A percentile compares a stretch with the other conserved stretches of the same genome.
These are phyloP conservation scores for Kuschelorhynchus macadamiae DNA, from an alignment of 2,888 invertebrate species.

Conservation along the genomic window DNA sequence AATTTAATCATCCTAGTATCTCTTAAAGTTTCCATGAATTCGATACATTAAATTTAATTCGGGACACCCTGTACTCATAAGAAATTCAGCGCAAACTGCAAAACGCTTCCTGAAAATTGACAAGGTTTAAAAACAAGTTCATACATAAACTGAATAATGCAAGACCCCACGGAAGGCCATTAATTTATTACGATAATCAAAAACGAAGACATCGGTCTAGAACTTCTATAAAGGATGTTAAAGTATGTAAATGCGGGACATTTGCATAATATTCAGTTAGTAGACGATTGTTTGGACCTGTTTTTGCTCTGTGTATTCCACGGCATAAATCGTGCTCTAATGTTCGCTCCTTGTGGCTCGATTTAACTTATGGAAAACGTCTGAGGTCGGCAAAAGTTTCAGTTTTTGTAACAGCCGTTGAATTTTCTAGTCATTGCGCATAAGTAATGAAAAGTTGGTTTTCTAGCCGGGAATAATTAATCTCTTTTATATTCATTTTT, in stretches of 20 bases:
- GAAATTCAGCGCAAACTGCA: no score
- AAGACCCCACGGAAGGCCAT: slow-evolving; percentile 9
- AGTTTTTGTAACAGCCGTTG: slow-evolving; percentile 5
- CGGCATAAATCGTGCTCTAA: slow-evolving; percentile 39
- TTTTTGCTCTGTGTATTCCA: slow-evolving; percentile 41
- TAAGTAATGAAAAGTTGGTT: background rate
- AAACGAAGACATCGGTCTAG: slow-evolving; percentile 32
- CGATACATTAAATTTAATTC: no score
- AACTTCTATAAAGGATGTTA: slow-evolving; percentile 62
- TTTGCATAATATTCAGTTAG: slow-evolving; percentile 65
- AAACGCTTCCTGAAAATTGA: no score
- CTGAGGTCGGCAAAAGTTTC: slow-evolving; percentile 14
- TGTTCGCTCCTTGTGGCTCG: slow-evolving; percentile 21
- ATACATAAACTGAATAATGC: slow-evolving; percentile 22
- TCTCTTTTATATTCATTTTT: no score
- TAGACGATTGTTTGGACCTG: slow-evolving; percentile 48
- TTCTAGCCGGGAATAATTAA: no score
- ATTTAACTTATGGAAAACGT: slow-evolving; percentile 27
- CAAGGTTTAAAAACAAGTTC: background rate
- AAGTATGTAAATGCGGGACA: slow-evolving; percentile 67
- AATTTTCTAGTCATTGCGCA: background rate
- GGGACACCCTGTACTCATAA: no score
- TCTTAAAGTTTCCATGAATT: no score
- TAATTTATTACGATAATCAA: slow-evolving; percentile 27
- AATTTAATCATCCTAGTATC: no score